A percentile compares a stretch with the other conserved stretches of the same genome.
phyloP scores from a whole-genome alignment of 1,140 invertebrate species.

The Drosophila lini region DNA sequence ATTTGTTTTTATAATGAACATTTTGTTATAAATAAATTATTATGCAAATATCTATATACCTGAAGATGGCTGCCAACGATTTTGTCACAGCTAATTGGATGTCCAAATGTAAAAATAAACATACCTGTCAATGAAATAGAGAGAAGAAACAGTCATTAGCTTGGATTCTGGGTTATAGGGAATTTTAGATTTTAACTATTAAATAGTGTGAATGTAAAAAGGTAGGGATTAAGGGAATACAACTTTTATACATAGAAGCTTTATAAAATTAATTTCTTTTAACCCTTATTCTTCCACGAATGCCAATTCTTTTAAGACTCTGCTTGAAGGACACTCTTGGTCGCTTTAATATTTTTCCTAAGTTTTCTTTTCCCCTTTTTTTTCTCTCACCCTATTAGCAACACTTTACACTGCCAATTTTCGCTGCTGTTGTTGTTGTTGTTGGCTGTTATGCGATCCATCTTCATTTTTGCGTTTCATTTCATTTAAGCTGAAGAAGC shows the following conservation, averaged over 20 bases:
- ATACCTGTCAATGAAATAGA: conserved; percentile 41
- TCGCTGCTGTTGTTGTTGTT: conserved; percentile 1
- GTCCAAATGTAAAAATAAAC: conserved; percentile 46
- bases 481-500: conserved; percentile 54
- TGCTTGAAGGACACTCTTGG: not conserved
- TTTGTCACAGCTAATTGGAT: conserved; percentile 47
- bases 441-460: conserved; percentile 67
- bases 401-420: conserved; percentile 22
- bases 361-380: not conserved
- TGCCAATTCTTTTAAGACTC: not conserved
- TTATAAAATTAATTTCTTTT: not conserved
- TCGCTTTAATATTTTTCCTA: not conserved
- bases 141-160: conserved; percentile 2
- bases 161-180: not conserved
- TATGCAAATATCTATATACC: conserved; percentile 15
- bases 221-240: not conserved
- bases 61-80: conserved; percentile 1
- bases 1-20: not conserved
- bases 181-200: not conserved
- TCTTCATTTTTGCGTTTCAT: conserved; percentile 72
- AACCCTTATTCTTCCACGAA: not conserved
- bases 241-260: not conserved
- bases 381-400: conserved; percentile 11
- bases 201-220: conserved; percentile 1
- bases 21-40: not conserved